phyloP scores from a whole-genome alignment of 2,888 invertebrate genomes.

The Agrochola lychnidis region DNA sequence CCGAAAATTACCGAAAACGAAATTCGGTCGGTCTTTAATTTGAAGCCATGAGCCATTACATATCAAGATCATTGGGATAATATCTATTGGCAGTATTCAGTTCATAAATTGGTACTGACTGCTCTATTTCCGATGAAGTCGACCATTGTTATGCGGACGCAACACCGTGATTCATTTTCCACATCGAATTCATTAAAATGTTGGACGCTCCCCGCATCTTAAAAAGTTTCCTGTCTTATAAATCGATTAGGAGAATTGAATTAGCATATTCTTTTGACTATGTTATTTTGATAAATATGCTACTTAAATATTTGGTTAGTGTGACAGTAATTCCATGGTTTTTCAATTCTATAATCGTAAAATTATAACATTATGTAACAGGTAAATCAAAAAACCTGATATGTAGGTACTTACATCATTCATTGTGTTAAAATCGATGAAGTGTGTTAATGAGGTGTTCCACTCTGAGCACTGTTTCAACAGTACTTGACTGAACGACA shows the following conservation, averaged over 20 bases:
- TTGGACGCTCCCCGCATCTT: constrained; percentile 37
- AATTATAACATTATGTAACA: background rate
- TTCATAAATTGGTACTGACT: constrained; percentile 43
- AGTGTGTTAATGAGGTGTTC: no score
- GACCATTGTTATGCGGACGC: constrained; percentile 65
- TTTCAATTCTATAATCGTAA: background rate
- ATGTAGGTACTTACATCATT: background rate
- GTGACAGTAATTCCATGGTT: background rate
- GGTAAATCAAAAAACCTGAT: background rate
- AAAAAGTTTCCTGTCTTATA: constrained; percentile 41
- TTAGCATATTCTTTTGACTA: constrained; percentile 20
- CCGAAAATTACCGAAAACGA: background rate
- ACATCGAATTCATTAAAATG: constrained; percentile 53
- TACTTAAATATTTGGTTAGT: background rate
- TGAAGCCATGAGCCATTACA: background rate
- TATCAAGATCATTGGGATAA: background rate
- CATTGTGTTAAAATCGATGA: background rate
- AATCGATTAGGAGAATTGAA: constrained; percentile 31
- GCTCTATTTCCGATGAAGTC: constrained; percentile 71
- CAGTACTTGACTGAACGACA: no score
- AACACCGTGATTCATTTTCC: constrained; percentile 53
- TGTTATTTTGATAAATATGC: constrained; percentile 12
- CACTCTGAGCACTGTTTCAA: no score
- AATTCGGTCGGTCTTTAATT: background rate
- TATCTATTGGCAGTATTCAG: background rate